Base-by-base conservation (phyloP, 2,888 invertebrate genomes). In the Sinelater perroti region DNA sequence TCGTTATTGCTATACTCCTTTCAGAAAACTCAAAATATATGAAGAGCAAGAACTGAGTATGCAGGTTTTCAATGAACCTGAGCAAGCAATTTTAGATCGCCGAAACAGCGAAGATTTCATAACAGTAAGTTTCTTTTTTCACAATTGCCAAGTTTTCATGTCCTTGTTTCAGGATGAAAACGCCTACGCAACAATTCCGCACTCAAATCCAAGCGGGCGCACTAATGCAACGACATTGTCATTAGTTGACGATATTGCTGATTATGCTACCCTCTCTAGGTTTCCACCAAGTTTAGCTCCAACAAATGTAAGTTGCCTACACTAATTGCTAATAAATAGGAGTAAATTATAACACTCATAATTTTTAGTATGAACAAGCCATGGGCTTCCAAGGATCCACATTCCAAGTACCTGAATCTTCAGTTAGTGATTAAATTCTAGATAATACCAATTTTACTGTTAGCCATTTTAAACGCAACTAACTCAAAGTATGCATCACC, bases 31-130 rank as follows among this genome's bases (percentile, higher is more conserved):
- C 17, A 87, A 94, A 73, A 85, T 93, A 0, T 95, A 95, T 67
- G 94, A 95, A 77, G 94, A 95, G 68, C 94, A 95, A 78, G 94
- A 95, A 78, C 81, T 95, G 52, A 94, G 93, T 20, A 95, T 95
- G 95, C 93, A 94, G 77, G 94, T 95, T 13, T 93, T 94, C 72
- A 88, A 88, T 64, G 90, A 90, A 72, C 86, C 89, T 7, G 89
- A 90, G 75, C 73, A 86, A 79, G 80, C 67, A 58, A 66, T 65
- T 17, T 65, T 66, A 18, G 71, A 69, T 72, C 72, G 73, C 81
- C 67, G 82, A 74, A 72, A 79, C 72, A 80, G 81, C 74, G 74
- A 79, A 71, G 79, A 83, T 75, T 78, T 80, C 73, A 68, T 81
- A 70, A 76, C 82, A 50, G 80, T 79, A 72, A 73, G 71, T 35